Evolutionary conservation across 2,113 vertebrate genomes (phyloP).

Genomic region (Larimichthys polyactis): DNA sequence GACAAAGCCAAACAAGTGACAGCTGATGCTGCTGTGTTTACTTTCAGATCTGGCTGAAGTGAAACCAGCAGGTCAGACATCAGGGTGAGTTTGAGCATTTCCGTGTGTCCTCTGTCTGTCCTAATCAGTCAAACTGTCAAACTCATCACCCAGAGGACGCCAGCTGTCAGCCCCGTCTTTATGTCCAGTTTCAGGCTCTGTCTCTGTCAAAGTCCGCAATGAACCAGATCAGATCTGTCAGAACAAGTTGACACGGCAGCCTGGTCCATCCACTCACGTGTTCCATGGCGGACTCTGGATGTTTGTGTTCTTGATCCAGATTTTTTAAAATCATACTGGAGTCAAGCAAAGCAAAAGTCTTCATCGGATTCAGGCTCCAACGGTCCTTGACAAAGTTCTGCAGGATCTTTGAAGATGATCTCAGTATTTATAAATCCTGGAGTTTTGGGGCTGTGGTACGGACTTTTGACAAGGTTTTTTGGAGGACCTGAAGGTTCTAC

Average conservation of each 20-base stretch:
- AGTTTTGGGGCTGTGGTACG: no score
- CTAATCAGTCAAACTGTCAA: constrained; percentile 44
- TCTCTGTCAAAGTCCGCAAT: background rate
- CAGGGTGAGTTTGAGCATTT: constrained; percentile 22
- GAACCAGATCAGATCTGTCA: constrained; percentile 19
- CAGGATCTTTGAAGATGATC: background rate
- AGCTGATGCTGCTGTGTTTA: no score
- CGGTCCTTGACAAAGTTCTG: background rate
- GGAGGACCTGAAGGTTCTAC: background rate
- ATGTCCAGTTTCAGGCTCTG: background rate
- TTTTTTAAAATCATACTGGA: background rate
- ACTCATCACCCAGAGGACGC: constrained; percentile 38
- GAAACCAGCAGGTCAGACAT: no score
- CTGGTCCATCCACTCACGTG: background rate
- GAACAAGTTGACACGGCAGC: background rate
- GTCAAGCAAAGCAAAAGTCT: background rate
- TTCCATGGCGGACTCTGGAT: background rate
- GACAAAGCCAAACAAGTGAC: no score
- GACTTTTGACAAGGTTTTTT: no score
- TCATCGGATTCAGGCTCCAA: background rate
- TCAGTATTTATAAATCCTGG: background rate
- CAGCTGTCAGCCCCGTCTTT: constrained; percentile 44
- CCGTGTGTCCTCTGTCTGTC: constrained; percentile 57
- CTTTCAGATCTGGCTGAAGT: background rate
- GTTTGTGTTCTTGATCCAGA: background rate